Base-by-base conservation (phyloP, 2,113 vertebrate genomes). In the Passerina amoena region DNA sequence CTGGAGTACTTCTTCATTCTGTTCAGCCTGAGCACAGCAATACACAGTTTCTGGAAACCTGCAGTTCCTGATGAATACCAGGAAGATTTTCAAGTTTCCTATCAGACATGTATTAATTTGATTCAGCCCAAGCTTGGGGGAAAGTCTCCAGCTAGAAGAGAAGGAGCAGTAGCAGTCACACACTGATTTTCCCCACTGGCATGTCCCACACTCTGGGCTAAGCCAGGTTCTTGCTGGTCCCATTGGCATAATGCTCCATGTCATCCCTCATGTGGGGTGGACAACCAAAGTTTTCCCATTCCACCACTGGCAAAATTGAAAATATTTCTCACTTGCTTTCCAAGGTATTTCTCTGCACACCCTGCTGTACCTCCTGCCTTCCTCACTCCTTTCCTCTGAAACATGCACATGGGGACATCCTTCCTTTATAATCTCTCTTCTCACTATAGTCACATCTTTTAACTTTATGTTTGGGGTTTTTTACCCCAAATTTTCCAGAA, bases 51-150 rank as follows among this genome's bases (percentile, higher is more conserved):
- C 88, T 87, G 82, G 63, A 92, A 87, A 85, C 27, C 51, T 77
- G 35, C 35, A 81, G 50, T 53, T 92, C 59, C 75, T 85, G 35
- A 73, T 78, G 71, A 95, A 77, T 81, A 64, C 38, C 60, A 96
- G 90, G 31, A 94, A 92, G 60, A 95, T 92, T 92, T 96, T 83
- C 54, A 92, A 77, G 56, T 64, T 88, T 81, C 48, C 51, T 73
- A 81, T 84, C 65, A 83, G 51, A 45, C 0, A 0, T 5, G 1
- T 37, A 78, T 60, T 90, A 81, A 78, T 84, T 81, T 78, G 23
- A 63, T 81, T 86, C 68, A n/a, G 37, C 35, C 47, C 54, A 82
- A 81, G 31, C 11, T 64, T 63, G 71, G 51, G 30, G 35, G 30
- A 40, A 72, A 86, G 25, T 37, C 84, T 81, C 47, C 70, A 64